phyloP scores from a whole-genome alignment of 2,113 vertebrate genomes.

The Ciconia maguari region DNA sequence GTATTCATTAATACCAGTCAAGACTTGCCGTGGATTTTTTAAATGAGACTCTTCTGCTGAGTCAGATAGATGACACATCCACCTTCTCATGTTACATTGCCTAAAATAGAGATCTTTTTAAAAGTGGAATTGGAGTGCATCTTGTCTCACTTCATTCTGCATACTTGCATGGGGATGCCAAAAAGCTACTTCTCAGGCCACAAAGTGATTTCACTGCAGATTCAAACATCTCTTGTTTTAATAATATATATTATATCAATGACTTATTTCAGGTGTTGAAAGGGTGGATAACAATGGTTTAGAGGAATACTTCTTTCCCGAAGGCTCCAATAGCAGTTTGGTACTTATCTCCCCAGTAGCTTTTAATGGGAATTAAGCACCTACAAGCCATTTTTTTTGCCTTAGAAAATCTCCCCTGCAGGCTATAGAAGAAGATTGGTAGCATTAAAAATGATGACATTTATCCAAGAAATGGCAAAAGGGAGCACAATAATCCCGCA shows the following conservation, averaged over 20 bases:
- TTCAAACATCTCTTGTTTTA: conserved; percentile 14
- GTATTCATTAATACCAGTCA: conserved; percentile 3
- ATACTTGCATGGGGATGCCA: not conserved
- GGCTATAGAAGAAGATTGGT: conserved; percentile 56
- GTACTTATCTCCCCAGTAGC: conserved; percentile 17
- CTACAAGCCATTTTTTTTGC: conserved; percentile 43
- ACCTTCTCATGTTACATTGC: conserved; percentile 3
- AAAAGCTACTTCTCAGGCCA: not conserved
- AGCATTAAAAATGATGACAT: conserved; percentile 64
- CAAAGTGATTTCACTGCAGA: not conserved
- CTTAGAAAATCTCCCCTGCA: conserved; percentile 30
- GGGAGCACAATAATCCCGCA: conserved; percentile 33
- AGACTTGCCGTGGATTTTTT: not conserved
- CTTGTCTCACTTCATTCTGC: not conserved
- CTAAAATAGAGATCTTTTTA: conserved; percentile 29
- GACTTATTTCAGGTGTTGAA: conserved; percentile 5
- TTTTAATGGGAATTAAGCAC: conserved; percentile 59
- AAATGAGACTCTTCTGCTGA: conserved; percentile 49
- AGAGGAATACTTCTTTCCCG: conserved; percentile 5
- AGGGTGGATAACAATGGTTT: not conserved
- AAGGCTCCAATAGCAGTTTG: not conserved
- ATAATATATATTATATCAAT: not conserved
- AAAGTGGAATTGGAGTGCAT: not conserved
- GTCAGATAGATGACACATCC: conserved; percentile 26
- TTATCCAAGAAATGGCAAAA: conserved; percentile 65